A percentile compares a stretch with the other conserved stretches of the same genome.
Evolutionary conservation across 2,888 invertebrate species (phyloP).

Genomic region (Eupithecia insigniata): DNA sequence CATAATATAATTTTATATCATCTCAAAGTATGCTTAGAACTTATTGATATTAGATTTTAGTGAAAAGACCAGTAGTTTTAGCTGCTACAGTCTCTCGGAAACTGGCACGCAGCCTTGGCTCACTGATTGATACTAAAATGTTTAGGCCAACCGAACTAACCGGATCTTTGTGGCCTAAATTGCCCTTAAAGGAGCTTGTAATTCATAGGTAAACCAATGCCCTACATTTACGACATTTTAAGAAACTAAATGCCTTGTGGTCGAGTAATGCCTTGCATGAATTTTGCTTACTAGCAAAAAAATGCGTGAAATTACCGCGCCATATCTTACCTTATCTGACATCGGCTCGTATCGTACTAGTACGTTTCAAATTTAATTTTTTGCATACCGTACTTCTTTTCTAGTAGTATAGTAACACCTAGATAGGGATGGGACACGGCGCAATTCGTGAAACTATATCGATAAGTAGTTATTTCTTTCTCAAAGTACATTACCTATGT

Average conservation of each 20-base stretch:
- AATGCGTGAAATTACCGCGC: neutral
- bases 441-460: neutral
- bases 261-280: slow-evolving; percentile 62
- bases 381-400: neutral
- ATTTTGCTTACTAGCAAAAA: slow-evolving; percentile 37
- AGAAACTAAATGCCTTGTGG: slow-evolving; percentile 35
- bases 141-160: slow-evolving; percentile 70
- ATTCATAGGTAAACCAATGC: slow-evolving; percentile 61
- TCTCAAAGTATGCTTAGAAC: neutral
- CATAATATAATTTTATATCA: neutral
- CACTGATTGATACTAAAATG: slow-evolving; percentile 67
- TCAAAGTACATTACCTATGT: neutral
- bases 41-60: slow-evolving; percentile 20
- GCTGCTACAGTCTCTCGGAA: slow-evolving; percentile 47
- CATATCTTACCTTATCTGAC: neutral
- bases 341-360: neutral
- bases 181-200: slow-evolving; percentile 68
- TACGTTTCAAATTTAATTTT: neutral
- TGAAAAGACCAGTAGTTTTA: slow-evolving; percentile 36
- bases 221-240: slow-evolving; percentile 60
- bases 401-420: neutral
- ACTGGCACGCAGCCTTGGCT: slow-evolving; percentile 64
- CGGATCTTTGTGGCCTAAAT: slow-evolving; percentile 75
- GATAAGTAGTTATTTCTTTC: neutral
- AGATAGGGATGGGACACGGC: neutral